Evolutionary conservation across 2,888 invertebrate species (phyloP).

Genomic region (Tenthredo distinguenda): DNA sequence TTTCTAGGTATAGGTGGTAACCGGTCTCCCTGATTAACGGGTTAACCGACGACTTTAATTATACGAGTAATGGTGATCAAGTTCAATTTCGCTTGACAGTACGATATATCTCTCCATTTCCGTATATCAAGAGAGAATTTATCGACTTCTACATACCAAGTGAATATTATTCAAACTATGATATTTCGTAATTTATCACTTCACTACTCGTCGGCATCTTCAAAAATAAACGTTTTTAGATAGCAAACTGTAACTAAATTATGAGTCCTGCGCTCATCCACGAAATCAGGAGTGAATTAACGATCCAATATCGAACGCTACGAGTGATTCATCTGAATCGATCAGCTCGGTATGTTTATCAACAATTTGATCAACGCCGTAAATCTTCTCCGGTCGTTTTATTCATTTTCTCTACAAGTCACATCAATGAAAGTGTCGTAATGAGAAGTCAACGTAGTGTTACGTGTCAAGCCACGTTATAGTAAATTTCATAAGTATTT

Average conservation of each 20-base stretch:
- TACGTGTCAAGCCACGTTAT: too few species aligned
- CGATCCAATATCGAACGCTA: background rate
- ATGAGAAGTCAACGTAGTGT: slow-evolving; percentile 27
- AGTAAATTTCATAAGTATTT: too few species aligned
- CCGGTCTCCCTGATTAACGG: slow-evolving; percentile 39
- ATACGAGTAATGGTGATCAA: slow-evolving; percentile 37
- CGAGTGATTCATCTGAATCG: background rate
- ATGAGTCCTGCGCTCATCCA: background rate
- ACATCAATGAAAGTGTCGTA: slow-evolving; percentile 15
- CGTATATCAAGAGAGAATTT: slow-evolving; percentile 22
- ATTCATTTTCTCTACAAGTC: background rate
- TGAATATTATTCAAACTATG: slow-evolving; percentile 16
- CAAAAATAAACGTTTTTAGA: background rate
- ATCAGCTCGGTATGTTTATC: background rate
- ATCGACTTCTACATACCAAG: slow-evolving; percentile 16
- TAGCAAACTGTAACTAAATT: background rate
- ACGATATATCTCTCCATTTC: slow-evolving; percentile 46
- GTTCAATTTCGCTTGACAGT: slow-evolving; percentile 32
- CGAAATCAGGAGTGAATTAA: background rate
- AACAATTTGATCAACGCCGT: slow-evolving; percentile 12
- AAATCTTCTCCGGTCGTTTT: background rate
- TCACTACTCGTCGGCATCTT: background rate
- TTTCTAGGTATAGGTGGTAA: slow-evolving; percentile 40
- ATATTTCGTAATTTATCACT: background rate
- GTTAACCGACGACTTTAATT: slow-evolving; percentile 37